Percentiles rank a stretch among this genome's conserved stretches.
Conservation (phyloP, 2,888 invertebrate genomes). For the Eremobia ochroleuca region DNA sequence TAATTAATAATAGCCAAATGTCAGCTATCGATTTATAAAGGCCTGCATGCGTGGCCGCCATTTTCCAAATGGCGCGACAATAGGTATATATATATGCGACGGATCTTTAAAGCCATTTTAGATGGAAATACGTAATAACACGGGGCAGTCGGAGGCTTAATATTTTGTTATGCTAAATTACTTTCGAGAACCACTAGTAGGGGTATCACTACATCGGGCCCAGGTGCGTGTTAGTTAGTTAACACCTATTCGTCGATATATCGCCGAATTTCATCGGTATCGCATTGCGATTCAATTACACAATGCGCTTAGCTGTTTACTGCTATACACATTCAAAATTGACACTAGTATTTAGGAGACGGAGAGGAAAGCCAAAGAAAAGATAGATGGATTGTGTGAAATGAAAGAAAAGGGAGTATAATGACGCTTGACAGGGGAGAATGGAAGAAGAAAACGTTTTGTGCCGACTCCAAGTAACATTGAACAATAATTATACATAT, state of each 20-base stretch:
- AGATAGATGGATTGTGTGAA: too few relatives aligned
- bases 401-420: too few relatives aligned
- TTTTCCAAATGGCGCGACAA: too few relatives aligned
- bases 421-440: neutral
- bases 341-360: neutral
- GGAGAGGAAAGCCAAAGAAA: too few relatives aligned
- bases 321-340: constrained; percentile 9
- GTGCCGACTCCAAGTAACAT: too few relatives aligned
- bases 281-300: constrained; percentile 61
- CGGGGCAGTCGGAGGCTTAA: neutral
- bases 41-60: too few relatives aligned
- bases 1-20: too few relatives aligned
- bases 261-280: constrained; percentile 59
- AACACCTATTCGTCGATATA: constrained; percentile 65
- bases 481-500: too few relatives aligned
- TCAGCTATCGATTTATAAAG: too few relatives aligned
- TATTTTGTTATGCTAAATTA: neutral
- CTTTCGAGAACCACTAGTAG: constrained; percentile 37
- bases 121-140: too few relatives aligned
- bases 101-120: too few relatives aligned
- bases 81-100: too few relatives aligned
- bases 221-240: constrained; percentile 68
- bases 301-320: constrained; percentile 37
- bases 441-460: neutral
- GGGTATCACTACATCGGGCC: constrained; percentile 23